phyloP scores from a whole-genome alignment of 2,888 invertebrate genomes.

The Melanophora roralis region DNA sequence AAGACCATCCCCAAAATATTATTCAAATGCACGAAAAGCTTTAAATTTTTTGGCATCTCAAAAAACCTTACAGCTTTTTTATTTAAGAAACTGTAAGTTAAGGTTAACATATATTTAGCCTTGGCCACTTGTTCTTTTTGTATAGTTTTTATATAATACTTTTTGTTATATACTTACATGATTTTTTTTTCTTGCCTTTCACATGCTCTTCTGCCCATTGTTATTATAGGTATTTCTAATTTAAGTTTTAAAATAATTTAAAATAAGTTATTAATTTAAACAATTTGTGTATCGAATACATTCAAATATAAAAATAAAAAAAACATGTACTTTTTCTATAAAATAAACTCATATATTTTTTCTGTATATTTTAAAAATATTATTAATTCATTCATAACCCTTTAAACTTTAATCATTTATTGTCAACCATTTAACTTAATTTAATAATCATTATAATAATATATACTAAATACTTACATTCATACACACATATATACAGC shows the following conservation, averaged over 20 bases:
- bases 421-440: constrained; percentile 23
- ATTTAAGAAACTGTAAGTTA: no score
- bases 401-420: constrained; percentile 28
- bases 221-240: constrained; percentile 33
- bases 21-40: no score
- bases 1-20: no score
- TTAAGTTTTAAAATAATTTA: constrained; percentile 27
- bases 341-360: constrained; percentile 1
- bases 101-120: no score
- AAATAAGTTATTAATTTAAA: constrained; percentile 25
- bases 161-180: constrained; percentile 7
- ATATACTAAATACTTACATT: background rate
- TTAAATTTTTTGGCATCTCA: no score
- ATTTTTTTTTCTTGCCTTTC: constrained; percentile 20
- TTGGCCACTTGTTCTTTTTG: constrained; percentile 17
- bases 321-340: constrained; percentile 1
- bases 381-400: constrained; percentile 9
- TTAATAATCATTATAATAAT: constrained; percentile 35
- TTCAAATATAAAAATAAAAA: constrained; percentile 15
- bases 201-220: constrained; percentile 2
- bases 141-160: constrained; percentile 44
- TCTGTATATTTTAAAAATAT: constrained; percentile 43
- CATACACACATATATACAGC: constrained; percentile 1
- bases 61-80: no score
- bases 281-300: constrained; percentile 59